Evolutionary conservation across 2,797 vertebrate species (phyloP).

Genomic region (Cyprinella venusta): DNA sequence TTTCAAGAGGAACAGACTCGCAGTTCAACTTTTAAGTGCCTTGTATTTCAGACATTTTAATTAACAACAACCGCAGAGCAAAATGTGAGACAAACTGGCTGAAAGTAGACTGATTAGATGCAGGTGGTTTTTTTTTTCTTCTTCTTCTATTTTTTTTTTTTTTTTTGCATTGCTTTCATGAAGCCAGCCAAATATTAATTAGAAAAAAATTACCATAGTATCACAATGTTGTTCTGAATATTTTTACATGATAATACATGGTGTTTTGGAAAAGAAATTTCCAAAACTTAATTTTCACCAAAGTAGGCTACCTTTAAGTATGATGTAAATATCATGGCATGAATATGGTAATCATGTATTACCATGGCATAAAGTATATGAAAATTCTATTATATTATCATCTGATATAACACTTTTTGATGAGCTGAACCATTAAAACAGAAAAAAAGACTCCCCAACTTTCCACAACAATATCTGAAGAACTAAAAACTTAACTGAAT

Average conservation of each 20-base stretch:
- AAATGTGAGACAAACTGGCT: not conserved
- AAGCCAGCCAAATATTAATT: not conserved
- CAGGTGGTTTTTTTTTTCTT: not conserved
- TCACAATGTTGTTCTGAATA: not conserved
- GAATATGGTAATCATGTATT: not conserved
- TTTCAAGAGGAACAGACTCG: slow-evolving; percentile 16
- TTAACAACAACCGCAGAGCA: not conserved
- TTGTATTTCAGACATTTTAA: slow-evolving; percentile 17
- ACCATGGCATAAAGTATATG: no score
- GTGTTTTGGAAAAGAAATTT: not conserved
- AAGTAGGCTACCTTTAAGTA: not conserved
- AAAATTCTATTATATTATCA: not conserved
- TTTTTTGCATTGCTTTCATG: not conserved
- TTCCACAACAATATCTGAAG: not conserved
- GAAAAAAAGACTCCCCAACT: not conserved
- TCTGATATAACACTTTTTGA: not conserved
- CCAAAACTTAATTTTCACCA: no score
- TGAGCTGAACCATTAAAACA: not conserved
- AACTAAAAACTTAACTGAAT: not conserved
- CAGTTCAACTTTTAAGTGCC: slow-evolving; percentile 15
- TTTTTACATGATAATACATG: not conserved
- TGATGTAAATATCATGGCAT: not conserved
- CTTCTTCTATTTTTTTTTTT: not conserved
- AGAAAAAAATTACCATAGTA: not conserved
- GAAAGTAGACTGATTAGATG: not conserved